Evolutionary conservation across 2,797 vertebrate species (phyloP).

Genomic region (Pelobates cultripes): DNA sequence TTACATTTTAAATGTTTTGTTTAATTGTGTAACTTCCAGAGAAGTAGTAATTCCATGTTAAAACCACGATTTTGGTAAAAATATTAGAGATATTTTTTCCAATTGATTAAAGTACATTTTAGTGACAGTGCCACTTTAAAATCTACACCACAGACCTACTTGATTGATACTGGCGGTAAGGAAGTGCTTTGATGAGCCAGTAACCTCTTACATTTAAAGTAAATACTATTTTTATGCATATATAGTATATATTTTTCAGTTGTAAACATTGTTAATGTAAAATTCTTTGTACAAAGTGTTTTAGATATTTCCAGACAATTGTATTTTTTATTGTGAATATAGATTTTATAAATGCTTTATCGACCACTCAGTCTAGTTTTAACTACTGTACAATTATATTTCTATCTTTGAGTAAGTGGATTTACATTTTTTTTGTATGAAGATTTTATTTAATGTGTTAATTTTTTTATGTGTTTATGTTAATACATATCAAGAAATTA

Average conservation of each 20-base stretch:
- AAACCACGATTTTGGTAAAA: no score
- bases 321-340: not conserved
- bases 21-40: no score
- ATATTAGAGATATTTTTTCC: no score
- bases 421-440: constrained; percentile 10
- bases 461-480: not conserved
- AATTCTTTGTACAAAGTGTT: constrained; percentile 9
- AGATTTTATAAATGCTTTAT: constrained; percentile 1
- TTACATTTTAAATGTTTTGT: no score
- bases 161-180: no score
- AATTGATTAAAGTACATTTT: no score
- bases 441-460: constrained; percentile 31
- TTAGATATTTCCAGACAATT: no score
- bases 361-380: not conserved
- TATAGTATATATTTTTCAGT: constrained; percentile 34
- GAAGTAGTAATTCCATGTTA: no score
- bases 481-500: not conserved
- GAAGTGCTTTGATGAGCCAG: no score
- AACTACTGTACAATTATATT: constrained; percentile 26
- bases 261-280: constrained; percentile 19
- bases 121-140: no score
- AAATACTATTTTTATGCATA: constrained; percentile 2
- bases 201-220: no score
- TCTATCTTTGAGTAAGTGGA: constrained; percentile 1
- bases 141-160: no score